Evolutionary conservation across 2,888 invertebrate species (phyloP), one percentile per base, ranked within the genome.

Genomic region (Agonopterix alstromeriana): DNA sequence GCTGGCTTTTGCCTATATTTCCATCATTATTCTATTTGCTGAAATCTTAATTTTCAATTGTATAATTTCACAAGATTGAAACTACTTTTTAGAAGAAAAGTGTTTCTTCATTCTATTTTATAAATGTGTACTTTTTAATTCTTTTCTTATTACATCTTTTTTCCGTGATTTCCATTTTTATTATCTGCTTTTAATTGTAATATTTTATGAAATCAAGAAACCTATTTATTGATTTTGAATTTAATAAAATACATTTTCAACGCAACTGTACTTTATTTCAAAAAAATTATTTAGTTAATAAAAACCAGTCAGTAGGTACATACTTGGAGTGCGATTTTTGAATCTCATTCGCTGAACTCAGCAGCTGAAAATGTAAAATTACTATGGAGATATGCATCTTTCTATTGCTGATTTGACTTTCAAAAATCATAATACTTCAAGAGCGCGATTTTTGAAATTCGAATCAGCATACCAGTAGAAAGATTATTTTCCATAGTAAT

Each of bases 11-110:
- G 58, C 63, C 52, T 38, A 10, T 38, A 38, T 38, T 38, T n/a
- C n/a, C 2, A 12, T 42, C 42, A 42, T 42, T 42, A 8, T 42
- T 10, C 42, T 46, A 46, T 46, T 48, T 45, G 36, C 46, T 50
- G n/a, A 35, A 14, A 42, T 40, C 42, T 43, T 35, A n/a, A 36
- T 43, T 50, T 42, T 44, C 10, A 44, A 50, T 43, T 11, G 11
- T 12, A 10, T 42, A 43, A 35, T 49, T 43, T 46, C 46, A 35
- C 43, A 46, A 42, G 11, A 43, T 40, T 55, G 70, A 70, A 77
- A 72, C 61, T 59, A 58, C 81, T 81, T 83, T 80, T 82, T 68
- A 54, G 52, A 65, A 64, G 60, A 71, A 82, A 82, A 82, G 81
- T 71, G 64, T 75, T 79, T 79, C 65, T 67, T 63, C 59, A 60